These are phyloP conservation scores for Eupeodes latifasciatus DNA, from an alignment of 2,888 invertebrate genomes.

Conservation along the genomic window DNA sequence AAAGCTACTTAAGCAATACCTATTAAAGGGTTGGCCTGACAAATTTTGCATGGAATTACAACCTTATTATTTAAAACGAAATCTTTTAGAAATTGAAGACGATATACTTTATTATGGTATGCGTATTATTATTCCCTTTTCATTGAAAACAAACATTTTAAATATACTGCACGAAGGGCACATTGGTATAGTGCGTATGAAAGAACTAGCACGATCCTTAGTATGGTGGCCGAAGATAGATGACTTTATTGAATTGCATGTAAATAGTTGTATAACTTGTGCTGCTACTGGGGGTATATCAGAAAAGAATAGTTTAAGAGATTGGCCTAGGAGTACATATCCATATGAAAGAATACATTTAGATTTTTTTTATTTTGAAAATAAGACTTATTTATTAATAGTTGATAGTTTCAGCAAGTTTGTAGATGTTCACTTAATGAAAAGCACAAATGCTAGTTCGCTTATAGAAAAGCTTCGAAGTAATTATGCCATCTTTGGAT, in stretches of 20 bases:
- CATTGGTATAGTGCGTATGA: slow-evolving; percentile 32
- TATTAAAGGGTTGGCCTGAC: no score
- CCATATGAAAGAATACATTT: slow-evolving; percentile 35
- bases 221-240: slow-evolving; percentile 13
- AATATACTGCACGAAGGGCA: slow-evolving; percentile 23
- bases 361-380: slow-evolving; percentile 1
- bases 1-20: no score
- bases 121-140: not conserved
- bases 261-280: slow-evolving; percentile 17
- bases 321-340: slow-evolving; percentile 21
- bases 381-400: slow-evolving; percentile 24
- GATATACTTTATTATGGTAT: no score
- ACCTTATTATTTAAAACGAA: no score
- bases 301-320: not conserved
- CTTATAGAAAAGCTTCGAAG: slow-evolving; percentile 29
- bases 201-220: slow-evolving; percentile 4
- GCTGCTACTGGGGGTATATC: not conserved
- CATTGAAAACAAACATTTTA: not conserved
- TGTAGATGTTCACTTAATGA: slow-evolving; percentile 32
- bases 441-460: slow-evolving; percentile 22
- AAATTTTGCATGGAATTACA: no score
- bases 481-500: slow-evolving; percentile 22
- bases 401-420: slow-evolving; percentile 30
- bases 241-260: not conserved
- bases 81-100: no score